These are phyloP conservation scores for Cheirogaleus medius DNA, from an alignment of 2,113 vertebrate genomes.

Conservation along the genomic window DNA sequence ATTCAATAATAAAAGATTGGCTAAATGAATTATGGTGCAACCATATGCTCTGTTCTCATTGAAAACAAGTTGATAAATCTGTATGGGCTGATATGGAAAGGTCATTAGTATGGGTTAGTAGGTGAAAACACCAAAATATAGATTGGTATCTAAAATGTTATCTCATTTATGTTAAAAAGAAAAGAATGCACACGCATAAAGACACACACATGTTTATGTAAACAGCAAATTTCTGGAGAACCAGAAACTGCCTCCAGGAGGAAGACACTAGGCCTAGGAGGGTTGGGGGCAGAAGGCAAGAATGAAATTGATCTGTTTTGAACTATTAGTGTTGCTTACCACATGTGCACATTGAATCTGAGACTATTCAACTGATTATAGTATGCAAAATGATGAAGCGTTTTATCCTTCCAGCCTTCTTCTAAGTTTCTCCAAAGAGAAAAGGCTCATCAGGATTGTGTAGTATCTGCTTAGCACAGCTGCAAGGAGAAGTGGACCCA, in stretches of 20 bases:
- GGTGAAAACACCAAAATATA: neutral
- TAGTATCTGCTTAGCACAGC: neutral
- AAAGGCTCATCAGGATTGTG: neutral
- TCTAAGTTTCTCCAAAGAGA: neutral
- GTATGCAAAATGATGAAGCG: neutral
- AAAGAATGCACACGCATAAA: neutral
- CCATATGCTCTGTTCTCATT: neutral
- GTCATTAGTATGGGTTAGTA: neutral
- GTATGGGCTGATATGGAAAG: neutral
- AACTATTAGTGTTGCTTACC: neutral
- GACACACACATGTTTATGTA: neutral
- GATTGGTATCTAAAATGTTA: neutral
- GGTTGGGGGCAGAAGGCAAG: neutral
- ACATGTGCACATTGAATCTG: neutral
- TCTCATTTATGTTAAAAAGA: neutral
- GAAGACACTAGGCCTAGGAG: rapidly evolving
- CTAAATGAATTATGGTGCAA: neutral
- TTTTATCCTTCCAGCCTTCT: neutral
- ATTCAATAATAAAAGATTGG: neutral
- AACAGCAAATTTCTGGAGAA: neutral
- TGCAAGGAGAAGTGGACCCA: neutral
- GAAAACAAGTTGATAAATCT: neutral
- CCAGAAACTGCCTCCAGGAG: neutral
- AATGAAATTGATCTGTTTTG: neutral
- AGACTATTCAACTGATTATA: neutral